These are phyloP conservation scores for Himalopsyche kuldschensis DNA, from an alignment of 2,888 invertebrate species.

Conservation along the genomic window DNA sequence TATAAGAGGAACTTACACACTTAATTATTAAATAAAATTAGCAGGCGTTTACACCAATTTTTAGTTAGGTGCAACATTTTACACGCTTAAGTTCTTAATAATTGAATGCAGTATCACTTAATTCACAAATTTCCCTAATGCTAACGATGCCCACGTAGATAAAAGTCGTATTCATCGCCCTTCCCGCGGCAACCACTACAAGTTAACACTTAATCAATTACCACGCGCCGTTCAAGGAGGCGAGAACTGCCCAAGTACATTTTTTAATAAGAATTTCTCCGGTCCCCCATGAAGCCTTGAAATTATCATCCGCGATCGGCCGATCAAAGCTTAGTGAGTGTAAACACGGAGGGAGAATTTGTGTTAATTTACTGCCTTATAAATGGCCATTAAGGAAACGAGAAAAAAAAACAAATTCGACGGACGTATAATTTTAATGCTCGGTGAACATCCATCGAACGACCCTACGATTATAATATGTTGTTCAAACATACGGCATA, in stretches of 20 bases:
- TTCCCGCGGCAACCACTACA: neutral
- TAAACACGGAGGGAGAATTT: constrained; percentile 7
- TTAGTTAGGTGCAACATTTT: no score
- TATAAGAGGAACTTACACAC: no score
- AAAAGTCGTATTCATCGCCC: constrained; percentile 15
- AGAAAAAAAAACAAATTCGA: constrained; percentile 2
- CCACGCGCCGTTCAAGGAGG: neutral
- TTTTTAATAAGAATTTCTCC: constrained; percentile 9
- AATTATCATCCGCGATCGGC: constrained; percentile 18
- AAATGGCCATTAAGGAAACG: constrained; percentile 17
- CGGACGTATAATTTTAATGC: constrained; percentile 15
- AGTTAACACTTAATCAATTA: constrained; percentile 25
- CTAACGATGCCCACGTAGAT: neutral
- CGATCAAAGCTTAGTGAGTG: constrained; percentile 21
- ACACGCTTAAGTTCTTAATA: neutral
- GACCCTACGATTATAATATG: neutral
- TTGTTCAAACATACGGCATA: neutral
- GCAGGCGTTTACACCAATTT: no score
- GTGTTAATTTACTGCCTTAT: constrained; percentile 30
- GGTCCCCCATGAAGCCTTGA: constrained; percentile 9
- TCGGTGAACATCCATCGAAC: neutral
- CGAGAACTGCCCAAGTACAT: neutral
- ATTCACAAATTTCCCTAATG: neutral
- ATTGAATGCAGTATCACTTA: neutral
- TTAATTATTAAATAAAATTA: no score